These are phyloP conservation scores for Gymnothorax reevesii DNA, from an alignment of 2,797 vertebrate species.

Conservation along the genomic window DNA sequence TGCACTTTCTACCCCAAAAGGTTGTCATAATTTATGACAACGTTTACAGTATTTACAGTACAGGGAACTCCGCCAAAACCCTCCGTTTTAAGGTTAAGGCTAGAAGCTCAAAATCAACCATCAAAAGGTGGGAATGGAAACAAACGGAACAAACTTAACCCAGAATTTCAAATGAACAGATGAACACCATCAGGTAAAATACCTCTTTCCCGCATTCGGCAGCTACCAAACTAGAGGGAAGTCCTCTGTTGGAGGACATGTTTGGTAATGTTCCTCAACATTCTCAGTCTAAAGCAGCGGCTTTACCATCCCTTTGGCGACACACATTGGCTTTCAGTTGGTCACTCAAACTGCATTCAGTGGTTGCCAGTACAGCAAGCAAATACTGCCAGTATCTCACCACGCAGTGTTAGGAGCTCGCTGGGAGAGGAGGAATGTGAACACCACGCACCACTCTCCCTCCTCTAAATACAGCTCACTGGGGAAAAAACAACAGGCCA, in stretches of 20 bases:
- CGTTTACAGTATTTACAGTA: conserved; percentile 62
- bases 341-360: background rate
- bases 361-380: background rate
- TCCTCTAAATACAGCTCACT: conserved; percentile 21
- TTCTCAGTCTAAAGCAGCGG: conserved; percentile 1
- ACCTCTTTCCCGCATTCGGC: conserved; percentile 43
- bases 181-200: conserved; percentile 18
- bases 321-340: background rate
- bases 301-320: background rate
- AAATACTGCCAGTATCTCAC: background rate
- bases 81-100: conserved; percentile 58
- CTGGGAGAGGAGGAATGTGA: background rate
- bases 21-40: conserved; percentile 51
- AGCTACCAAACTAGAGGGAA: conserved; percentile 24
- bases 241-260: conserved; percentile 5
- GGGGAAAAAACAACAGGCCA: background rate
- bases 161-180: conserved; percentile 16
- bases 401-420: conserved; percentile 13
- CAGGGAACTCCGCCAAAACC: conserved; percentile 42
- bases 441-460: background rate
- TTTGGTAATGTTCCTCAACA: background rate
- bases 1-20: background rate
- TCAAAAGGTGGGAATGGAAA: conserved; percentile 39
- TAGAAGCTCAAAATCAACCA: conserved; percentile 43
- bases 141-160: conserved; percentile 43